phyloP scores from a whole-genome alignment of 2,888 invertebrate species.

The Ormyrus nitidulus region DNA sequence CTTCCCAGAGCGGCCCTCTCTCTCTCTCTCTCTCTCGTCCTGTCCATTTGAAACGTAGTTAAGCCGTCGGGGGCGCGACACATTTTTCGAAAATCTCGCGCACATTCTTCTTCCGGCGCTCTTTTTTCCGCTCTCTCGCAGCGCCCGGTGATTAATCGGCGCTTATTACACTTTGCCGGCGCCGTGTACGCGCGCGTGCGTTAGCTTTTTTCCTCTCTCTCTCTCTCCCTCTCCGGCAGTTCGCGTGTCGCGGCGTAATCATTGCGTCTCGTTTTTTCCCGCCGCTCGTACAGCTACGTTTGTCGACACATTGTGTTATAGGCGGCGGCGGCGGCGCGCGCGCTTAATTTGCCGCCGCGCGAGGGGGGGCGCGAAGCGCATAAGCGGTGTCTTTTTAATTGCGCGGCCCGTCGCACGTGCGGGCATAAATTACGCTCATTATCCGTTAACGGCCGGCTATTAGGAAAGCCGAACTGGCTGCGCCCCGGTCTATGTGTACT shows the following conservation, averaged over 20 bases:
- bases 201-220: not conserved
- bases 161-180: constrained; percentile 26
- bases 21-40: not conserved
- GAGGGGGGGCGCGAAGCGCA: not conserved
- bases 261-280: constrained; percentile 41
- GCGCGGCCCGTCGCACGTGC: constrained; percentile 53
- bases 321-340: not conserved
- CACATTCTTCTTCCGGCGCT: constrained; percentile 5
- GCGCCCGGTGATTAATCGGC: constrained; percentile 36
- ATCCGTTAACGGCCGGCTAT: constrained; percentile 65
- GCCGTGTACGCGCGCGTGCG: too few species aligned
- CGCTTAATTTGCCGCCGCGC: constrained; percentile 40
- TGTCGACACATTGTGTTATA: not conserved
- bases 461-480: constrained; percentile 59
- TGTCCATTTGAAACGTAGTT: too few species aligned
- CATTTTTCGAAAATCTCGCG: constrained; percentile 35
- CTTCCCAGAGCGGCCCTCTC: not conserved
- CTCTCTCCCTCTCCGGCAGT: not conserved
- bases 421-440: constrained; percentile 68
- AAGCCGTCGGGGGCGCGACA: not conserved
- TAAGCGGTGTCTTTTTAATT: constrained; percentile 65
- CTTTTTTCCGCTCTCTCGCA: not conserved
- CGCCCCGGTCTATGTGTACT: constrained; percentile 60
- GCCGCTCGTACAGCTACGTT: not conserved
- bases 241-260: constrained; percentile 26